Base-by-base conservation (phyloP, 2,888 invertebrate species). In the Alsophila aescularia region DNA sequence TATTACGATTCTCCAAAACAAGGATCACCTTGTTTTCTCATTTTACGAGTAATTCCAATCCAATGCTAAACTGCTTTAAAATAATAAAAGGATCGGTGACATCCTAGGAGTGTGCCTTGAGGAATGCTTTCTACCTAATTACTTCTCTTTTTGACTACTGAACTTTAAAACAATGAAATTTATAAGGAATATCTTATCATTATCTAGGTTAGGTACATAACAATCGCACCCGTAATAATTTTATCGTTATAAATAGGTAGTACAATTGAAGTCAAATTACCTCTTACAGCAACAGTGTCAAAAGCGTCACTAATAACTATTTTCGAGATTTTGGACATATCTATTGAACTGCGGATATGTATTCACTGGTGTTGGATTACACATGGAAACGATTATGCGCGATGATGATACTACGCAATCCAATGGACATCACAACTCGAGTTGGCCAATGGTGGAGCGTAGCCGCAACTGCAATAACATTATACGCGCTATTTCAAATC, bases 401-500 rank as follows among this genome's bases (percentile, higher is more conserved):
- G 55, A 53, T 72, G 69, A 73, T 66, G 69, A 65, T 60, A 58
- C 43, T 66, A 66, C 77, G 74, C 73, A 79, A 77, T 67, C 53
- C 66, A 54, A 69, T 69, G 69, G 67, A 66, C 73, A 70, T 69
- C 66, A 69, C 64, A 52, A 3, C 21, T 5, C 21, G 3, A 60
- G 69, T 78, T 77, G 63, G 73, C 65, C 72, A 76, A 75, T 72
- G 64, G 55, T 54, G 58, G 52, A 59, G 58, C 65, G 61, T 44
- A 48, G 52, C 58, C 51, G 43, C 58, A 62, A 56, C 69, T 62
- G 66, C 66, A 67, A 67, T 64, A 64, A 62, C 57, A 71, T 75
- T 75, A 75, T 76, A 76, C 78, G 77, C 77, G 72, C 76, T 74
- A 59, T 72, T 79, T 76, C 71, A 70, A 78, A 78, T 76, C 60